phyloP scores from a whole-genome alignment of 1,140 invertebrate genomes.

The Drosophila pseudoobscura region DNA sequence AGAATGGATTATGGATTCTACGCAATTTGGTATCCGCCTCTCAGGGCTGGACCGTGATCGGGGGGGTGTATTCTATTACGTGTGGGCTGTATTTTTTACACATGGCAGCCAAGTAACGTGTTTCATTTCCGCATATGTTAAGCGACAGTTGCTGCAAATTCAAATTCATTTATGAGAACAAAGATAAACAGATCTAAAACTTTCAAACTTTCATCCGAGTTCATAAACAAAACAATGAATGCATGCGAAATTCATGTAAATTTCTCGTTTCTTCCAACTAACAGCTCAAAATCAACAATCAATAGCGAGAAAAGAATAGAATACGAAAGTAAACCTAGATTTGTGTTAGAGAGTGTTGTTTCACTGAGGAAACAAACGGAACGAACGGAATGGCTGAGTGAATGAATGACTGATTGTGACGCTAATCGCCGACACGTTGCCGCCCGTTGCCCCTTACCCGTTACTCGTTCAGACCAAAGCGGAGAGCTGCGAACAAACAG shows the following conservation, averaged over 20 bases:
- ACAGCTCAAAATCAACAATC: slow-evolving; percentile 13
- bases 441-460: background rate
- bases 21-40: slow-evolving; percentile 20
- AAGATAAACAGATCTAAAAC: slow-evolving; percentile 18
- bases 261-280: slow-evolving; percentile 8
- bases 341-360: slow-evolving; percentile 6
- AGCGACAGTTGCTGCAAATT: no score
- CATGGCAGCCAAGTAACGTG: slow-evolving; percentile 6
- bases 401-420: slow-evolving; percentile 22
- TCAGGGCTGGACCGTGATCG: background rate
- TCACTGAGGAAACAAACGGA: background rate
- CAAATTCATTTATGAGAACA: background rate
- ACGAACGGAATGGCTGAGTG: background rate
- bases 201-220: slow-evolving; percentile 49
- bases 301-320: background rate
- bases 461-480: slow-evolving; percentile 11
- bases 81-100: slow-evolving; percentile 6
- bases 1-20: slow-evolving; percentile 3
- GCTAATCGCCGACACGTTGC: slow-evolving; percentile 49
- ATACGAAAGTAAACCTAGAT: slow-evolving; percentile 10
- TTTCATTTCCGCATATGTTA: no score
- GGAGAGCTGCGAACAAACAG: slow-evolving; percentile 9
- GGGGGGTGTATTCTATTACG: slow-evolving; percentile 5
- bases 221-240: slow-evolving; percentile 17
- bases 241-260: slow-evolving; percentile 58